Conservation (phyloP, 2,113 vertebrate genomes). For the Periophthalmus modestus region DNA sequence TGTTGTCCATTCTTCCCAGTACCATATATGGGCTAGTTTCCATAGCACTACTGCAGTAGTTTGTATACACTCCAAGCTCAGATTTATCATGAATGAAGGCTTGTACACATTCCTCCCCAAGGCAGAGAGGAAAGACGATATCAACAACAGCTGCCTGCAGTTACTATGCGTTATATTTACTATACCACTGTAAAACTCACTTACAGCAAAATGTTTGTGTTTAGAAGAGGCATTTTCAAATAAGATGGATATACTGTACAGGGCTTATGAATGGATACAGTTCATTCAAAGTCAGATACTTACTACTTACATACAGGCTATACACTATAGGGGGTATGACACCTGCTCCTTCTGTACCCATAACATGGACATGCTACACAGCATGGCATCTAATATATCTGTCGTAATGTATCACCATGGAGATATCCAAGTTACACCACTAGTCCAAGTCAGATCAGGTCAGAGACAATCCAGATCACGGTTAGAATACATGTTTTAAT, state of each 20-base stretch:
- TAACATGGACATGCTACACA: no score
- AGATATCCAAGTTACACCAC: no score
- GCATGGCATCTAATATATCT: no score
- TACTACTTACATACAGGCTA: background rate
- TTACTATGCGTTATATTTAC: constrained; percentile 3
- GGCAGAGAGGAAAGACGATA: background rate
- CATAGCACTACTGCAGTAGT: background rate
- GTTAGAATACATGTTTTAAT: no score
- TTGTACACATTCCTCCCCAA: constrained; percentile 2
- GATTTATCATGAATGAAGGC: constrained; percentile 8
- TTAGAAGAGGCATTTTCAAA: background rate
- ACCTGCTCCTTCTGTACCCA: no score
- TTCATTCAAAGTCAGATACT: background rate
- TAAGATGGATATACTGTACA: background rate
- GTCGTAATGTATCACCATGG: no score
- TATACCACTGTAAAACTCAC: background rate
- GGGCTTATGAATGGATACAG: background rate
- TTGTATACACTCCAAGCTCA: background rate
- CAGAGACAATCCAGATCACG: no score
- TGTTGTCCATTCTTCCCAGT: background rate
- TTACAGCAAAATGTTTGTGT: background rate
- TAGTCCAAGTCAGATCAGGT: background rate
- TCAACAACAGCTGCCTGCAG: constrained; percentile 2
- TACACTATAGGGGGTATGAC: background rate
- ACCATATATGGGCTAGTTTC: background rate